Conservation (phyloP, 2,888 invertebrate species). For the Myopa tessellatipennis region DNA sequence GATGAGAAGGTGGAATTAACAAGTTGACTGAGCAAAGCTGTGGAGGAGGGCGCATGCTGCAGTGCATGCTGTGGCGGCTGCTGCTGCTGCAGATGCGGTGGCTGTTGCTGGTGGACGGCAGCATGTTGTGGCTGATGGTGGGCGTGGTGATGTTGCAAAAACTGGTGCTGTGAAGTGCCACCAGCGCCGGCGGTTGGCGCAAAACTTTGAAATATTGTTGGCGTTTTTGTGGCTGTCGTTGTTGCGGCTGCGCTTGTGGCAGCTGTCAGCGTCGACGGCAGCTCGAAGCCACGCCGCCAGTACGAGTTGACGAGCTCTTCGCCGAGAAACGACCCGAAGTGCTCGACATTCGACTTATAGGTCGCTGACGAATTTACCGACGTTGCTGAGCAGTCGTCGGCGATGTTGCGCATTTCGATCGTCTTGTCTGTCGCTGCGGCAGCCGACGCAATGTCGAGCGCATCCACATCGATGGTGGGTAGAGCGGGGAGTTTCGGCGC, state of each 20-base stretch:
- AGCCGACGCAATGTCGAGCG: constrained; percentile 50
- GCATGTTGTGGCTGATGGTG: constrained; percentile 50
- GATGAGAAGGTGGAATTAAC: constrained; percentile 67
- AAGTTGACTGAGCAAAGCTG: constrained; percentile 69
- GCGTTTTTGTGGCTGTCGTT: constrained; percentile 59
- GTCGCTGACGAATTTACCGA: constrained; percentile 34
- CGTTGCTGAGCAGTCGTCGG: constrained; percentile 49
- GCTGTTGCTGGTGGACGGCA: constrained; percentile 46
- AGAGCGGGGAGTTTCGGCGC: not conserved
- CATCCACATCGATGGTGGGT: constrained; percentile 48
- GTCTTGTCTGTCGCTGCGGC: constrained; percentile 46
- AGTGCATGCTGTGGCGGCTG: constrained; percentile 50
- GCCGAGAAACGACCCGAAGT: constrained; percentile 81
- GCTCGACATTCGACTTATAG: constrained; percentile 72
- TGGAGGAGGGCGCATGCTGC: constrained; percentile 69
- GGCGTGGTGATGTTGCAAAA: constrained; percentile 51
- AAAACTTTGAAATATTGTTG: constrained; percentile 62
- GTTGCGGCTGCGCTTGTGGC: constrained; percentile 49
- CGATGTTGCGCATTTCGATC: constrained; percentile 48
- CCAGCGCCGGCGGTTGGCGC: constrained; percentile 47
- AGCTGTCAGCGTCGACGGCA: constrained; percentile 60
- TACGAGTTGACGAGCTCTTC: constrained; percentile 82
- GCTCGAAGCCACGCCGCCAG: constrained; percentile 79
- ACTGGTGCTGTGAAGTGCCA: constrained; percentile 47
- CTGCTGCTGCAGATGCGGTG: constrained; percentile 48